A percentile compares a stretch with the other conserved stretches of the same genome.
phyloP scores from a whole-genome alignment of 2,113 vertebrate genomes.

The Cochlearius cochlearius region DNA sequence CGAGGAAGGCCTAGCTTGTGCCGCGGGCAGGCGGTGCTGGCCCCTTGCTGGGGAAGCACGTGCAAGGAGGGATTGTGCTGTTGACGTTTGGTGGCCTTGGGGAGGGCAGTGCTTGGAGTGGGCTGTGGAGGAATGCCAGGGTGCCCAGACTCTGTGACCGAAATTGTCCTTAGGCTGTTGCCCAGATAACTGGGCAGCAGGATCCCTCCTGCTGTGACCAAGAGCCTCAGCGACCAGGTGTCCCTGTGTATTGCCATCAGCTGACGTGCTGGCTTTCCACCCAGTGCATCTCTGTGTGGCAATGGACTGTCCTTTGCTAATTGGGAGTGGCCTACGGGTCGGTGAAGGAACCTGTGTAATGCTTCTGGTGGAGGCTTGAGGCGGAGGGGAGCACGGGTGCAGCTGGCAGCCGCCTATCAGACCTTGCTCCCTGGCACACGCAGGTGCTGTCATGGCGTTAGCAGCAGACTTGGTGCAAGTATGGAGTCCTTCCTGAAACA shows the following conservation, averaged over 20 bases:
- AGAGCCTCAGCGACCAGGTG: neutral
- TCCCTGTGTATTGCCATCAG: neutral
- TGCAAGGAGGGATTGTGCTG: neutral
- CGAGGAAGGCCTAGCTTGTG: neutral
- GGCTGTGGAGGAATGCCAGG: too few species aligned
- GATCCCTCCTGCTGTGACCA: neutral
- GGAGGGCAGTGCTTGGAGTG: neutral
- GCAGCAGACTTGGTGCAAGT: neutral
- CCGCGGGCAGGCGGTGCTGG: neutral
- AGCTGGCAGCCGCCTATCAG: neutral
- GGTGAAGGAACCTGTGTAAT: neutral
- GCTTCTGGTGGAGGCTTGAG: neutral
- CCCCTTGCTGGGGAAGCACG: rapidly evolving
- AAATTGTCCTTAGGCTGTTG: neutral
- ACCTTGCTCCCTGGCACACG: rapidly evolving
- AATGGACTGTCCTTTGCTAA: neutral
- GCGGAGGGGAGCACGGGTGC: neutral
- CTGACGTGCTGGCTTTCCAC: neutral
- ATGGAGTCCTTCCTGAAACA: neutral
- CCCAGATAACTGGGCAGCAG: neutral
- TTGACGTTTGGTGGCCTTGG: rapidly evolving
- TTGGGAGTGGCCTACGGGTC: neutral
- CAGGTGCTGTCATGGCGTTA: rapidly evolving
- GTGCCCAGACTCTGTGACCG: neutral
- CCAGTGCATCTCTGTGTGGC: rapidly evolving